Base-by-base conservation (phyloP, 2,797 vertebrate species). In the Phylloscopus collybita region DNA sequence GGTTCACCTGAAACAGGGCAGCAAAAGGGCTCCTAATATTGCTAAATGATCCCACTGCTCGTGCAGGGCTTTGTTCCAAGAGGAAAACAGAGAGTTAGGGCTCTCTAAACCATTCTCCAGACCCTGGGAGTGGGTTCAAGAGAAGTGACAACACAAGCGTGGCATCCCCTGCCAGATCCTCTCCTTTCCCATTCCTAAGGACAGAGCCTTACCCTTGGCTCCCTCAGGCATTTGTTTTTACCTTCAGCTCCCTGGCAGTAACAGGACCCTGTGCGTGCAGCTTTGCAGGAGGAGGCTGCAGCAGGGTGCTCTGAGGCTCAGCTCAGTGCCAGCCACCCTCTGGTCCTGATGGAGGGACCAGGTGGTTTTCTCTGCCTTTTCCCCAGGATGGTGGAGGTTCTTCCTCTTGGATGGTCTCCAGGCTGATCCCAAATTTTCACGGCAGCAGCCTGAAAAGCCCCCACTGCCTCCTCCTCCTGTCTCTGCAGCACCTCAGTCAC, bases 311-410 rank as follows among this genome's bases (percentile, higher is more conserved):
- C 70, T 56, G 40, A 56, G 64, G 64, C 20, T 86, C 50, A 60
- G 54, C 59, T 42, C 4, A 16, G n/a, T 4, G 51, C 19, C 17
- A 27, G n/a, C 23, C 12, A 6, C 64, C n/a, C 50, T 32, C 40
- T 36, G 51, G 20, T 15, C 32, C 59, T 14, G 5, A 8, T 4
- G 42, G 51, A 56, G 18, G 17, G 3, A 26, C 11, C 1, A 1
- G 18, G 10, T 3, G 8, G 38, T 78, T 53, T 8, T 7, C 69
- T 70, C 57, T 64, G 74, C 27, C 53, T 44, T 59, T 75, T 85
- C n/a, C 27, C 30, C 3, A 0, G 0, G 0, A 4, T n/a, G 20
- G 5, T 4, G 9, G 25, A 78, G 42, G 5, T 15, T 21, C 22
- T 38, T 65, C 53, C 51, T 30, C 40, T 34, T 1, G 1, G 26